These are phyloP conservation scores for Sepioteuthis lessoniana DNA, from an alignment of 2,888 invertebrate genomes.

Conservation along the genomic window DNA sequence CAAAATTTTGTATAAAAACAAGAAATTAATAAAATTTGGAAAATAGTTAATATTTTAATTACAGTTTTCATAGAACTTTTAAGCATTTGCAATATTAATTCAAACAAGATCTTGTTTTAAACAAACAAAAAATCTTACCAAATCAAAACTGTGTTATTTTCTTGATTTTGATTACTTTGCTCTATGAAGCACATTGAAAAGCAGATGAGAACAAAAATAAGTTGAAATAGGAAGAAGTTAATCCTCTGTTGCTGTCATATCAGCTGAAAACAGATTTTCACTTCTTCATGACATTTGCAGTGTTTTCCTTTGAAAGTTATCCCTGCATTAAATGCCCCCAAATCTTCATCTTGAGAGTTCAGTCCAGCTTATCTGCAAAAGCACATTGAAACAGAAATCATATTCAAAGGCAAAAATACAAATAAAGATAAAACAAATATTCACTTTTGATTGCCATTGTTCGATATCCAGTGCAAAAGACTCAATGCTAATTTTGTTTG, in stretches of 20 bases:
- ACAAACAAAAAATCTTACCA: neutral
- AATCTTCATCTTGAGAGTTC: neutral
- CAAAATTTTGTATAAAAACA: no score
- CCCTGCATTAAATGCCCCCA: neutral
- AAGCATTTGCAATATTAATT: neutral
- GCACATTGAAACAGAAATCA: neutral
- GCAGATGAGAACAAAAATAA: neutral
- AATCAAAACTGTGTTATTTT: neutral
- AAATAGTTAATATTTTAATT: no score
- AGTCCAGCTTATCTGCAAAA: neutral
- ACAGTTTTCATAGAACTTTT: no score
- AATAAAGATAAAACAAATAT: no score
- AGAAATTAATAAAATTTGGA: no score
- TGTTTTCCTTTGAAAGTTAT: neutral
- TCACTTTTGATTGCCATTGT: no score
- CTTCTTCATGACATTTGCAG: neutral
- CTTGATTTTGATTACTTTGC: neutral
- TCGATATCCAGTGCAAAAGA: no score
- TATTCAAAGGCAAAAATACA: neutral
- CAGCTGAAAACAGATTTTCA: neutral
- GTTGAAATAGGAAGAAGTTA: neutral
- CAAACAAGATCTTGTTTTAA: neutral
- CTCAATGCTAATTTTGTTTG: no score
- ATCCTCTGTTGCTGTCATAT: constrained; percentile 3
- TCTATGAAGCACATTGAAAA: neutral